A percentile compares a stretch with the other conserved stretches of the same genome.
Conservation (phyloP, 2,113 vertebrate species). For the Festucalex cinctus region DNA sequence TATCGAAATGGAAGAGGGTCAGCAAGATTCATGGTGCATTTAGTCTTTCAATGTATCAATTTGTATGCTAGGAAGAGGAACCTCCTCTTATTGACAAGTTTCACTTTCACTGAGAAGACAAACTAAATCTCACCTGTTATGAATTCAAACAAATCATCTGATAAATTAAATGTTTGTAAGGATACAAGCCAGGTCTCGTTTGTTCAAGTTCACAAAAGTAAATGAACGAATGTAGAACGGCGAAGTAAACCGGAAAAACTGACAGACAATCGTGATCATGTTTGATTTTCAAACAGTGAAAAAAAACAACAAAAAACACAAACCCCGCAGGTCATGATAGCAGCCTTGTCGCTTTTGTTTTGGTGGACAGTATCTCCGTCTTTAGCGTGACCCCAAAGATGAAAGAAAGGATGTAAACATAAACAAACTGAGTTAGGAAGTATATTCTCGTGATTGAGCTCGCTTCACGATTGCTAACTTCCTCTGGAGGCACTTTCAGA, state of each 20-base stretch:
- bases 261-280: background rate
- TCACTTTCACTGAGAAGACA: background rate
- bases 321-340: conserved; percentile 10
- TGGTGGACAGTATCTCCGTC: background rate
- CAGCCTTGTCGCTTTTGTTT: background rate
- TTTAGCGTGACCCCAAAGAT: background rate
- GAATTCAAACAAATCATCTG: background rate
- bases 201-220: background rate
- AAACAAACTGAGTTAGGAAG: too few relatives aligned
- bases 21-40: too few relatives aligned
- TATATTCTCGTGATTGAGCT: conserved; percentile 1
- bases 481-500: conserved; percentile 33
- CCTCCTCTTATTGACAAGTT: background rate
- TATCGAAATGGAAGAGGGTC: background rate
- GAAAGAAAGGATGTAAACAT: background rate
- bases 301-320: too few relatives aligned
- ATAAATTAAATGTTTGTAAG: background rate
- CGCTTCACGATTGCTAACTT: background rate
- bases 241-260: background rate
- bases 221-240: background rate
- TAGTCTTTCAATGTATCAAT: too few relatives aligned
- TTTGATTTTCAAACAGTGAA: background rate
- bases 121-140: background rate
- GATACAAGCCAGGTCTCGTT: background rate
- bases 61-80: background rate